Base-by-base conservation (phyloP, 1,140 invertebrate species). In the Brachionus calyciflorus region DNA sequence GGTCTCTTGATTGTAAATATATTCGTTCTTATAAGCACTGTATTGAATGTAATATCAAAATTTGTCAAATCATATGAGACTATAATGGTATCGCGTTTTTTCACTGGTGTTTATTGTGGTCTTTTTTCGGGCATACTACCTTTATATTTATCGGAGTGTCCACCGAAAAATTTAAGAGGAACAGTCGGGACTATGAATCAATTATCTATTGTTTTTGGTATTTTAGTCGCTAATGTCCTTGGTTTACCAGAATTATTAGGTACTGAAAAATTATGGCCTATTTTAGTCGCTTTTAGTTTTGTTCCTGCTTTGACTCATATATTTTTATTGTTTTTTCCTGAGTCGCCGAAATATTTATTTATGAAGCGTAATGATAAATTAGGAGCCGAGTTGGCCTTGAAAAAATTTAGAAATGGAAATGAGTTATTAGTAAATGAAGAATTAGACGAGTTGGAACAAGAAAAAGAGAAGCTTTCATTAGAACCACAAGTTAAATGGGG, bases 1-100 rank as follows among this genome's bases (percentile, higher is more conserved):
- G 92, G 93, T 80, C 87, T 98, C 81, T 87, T 98, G 85, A 88
- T 96, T 81, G 98, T 98, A 87, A 98, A 96, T 87, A 88, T 95
- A 80, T 88, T 98, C 79, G 93, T 93, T 79, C 91, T 98, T 82
- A 88, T 91, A 81, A 95, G 93, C 81, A 93, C 91, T 78, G 91
- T 89, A 84, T 88, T 98, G 77, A 96, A 98, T 93, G 92, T 91
- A 82, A 91, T 92, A 83, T 93, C 93, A 78, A 96, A 96, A 87
- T 89, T 91, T 82, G 90, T 91, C 82, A 89, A 91, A 84, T 93
- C 92, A 79, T 97, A 94, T 87, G 94, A 97, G 88, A 91, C 98
- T 88, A 89, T 99, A 82, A 94, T 97, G 86, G 89, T 94, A 82
- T 96, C 95, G 80, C 90, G 76, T 44, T 77, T 77, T 53, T 30